Conservation (phyloP, 1,140 invertebrate genomes). For the Drosophila kurseongensis region DNA sequence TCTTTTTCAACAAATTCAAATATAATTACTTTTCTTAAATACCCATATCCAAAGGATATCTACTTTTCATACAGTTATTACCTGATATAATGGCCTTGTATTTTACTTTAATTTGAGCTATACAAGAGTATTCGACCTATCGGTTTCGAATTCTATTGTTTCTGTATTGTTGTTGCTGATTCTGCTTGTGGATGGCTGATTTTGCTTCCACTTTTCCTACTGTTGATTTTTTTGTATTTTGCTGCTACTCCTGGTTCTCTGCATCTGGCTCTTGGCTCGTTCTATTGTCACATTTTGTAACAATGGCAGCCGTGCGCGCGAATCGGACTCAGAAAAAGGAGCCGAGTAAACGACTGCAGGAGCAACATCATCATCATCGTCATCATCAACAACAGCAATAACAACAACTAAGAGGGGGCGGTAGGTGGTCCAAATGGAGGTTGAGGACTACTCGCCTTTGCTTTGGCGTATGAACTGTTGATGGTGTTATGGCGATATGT, state of each 20-base stretch:
- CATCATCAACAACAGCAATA: slow-evolving; percentile 14
- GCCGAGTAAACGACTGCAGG: slow-evolving; percentile 44
- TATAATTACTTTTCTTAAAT: neutral
- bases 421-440: slow-evolving; percentile 18
- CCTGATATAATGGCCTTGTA: too few relatives aligned
- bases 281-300: slow-evolving; percentile 78
- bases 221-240: slow-evolving; percentile 6
- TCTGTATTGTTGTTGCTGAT: slow-evolving; percentile 22
- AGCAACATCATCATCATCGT: slow-evolving; percentile 27
- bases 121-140: slow-evolving; percentile 17
- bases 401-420: slow-evolving; percentile 24
- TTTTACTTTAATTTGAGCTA: too few relatives aligned
- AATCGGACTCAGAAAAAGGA: slow-evolving; percentile 73
- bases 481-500: slow-evolving; percentile 82
- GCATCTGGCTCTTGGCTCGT: slow-evolving; percentile 31
- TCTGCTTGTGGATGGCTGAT: slow-evolving; percentile 28
- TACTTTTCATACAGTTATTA: neutral
- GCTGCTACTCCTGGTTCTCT: slow-evolving; percentile 17
- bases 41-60: neutral
- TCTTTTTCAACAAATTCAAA: neutral
- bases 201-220: slow-evolving; percentile 20
- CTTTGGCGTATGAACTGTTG: slow-evolving; percentile 74
- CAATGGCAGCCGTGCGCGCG: slow-evolving; percentile 74
- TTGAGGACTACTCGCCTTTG: slow-evolving; percentile 38
- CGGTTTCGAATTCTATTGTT: slow-evolving; percentile 24